Conservation (phyloP, 2,113 vertebrate species). For the Engystomops pustulosus region DNA sequence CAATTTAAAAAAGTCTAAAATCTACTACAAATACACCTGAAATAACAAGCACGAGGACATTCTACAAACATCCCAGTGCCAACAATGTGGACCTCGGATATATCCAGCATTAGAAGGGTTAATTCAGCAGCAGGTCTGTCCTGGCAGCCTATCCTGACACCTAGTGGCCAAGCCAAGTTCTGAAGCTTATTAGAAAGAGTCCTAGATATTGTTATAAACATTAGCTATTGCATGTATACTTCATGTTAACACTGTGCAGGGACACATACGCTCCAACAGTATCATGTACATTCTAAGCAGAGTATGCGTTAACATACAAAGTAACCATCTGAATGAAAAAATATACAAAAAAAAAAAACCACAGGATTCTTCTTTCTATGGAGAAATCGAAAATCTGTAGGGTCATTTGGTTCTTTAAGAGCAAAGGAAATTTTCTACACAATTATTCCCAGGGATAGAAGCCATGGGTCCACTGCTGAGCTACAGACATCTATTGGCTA, state of each 20-base stretch:
- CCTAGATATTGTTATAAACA: constrained; percentile 8
- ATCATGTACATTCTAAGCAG: background rate
- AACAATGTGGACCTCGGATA: background rate
- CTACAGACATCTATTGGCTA: constrained; percentile 19
- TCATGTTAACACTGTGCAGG: constrained; percentile 44
- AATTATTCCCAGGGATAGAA: background rate
- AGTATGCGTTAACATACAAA: background rate
- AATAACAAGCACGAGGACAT: constrained; percentile 25
- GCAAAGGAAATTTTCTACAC: background rate
- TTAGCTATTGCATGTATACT: constrained; percentile 36
- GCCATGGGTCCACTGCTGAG: background rate
- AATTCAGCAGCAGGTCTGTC: constrained; percentile 27
- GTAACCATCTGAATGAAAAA: background rate
- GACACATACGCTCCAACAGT: background rate
- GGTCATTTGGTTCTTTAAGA: constrained; percentile 26
- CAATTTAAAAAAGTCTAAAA: constrained; percentile 32
- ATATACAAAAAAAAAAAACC: background rate
- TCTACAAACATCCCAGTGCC: background rate
- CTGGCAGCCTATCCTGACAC: constrained; percentile 16
- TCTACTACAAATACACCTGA: constrained; percentile 55
- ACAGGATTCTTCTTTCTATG: background rate
- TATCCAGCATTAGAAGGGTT: constrained; percentile 28
- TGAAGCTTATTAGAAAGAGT: constrained; percentile 22
- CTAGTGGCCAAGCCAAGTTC: constrained; percentile 20
- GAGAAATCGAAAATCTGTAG: background rate